phyloP scores from a whole-genome alignment of 2,113 vertebrate species.

The Psittacus erithacus region DNA sequence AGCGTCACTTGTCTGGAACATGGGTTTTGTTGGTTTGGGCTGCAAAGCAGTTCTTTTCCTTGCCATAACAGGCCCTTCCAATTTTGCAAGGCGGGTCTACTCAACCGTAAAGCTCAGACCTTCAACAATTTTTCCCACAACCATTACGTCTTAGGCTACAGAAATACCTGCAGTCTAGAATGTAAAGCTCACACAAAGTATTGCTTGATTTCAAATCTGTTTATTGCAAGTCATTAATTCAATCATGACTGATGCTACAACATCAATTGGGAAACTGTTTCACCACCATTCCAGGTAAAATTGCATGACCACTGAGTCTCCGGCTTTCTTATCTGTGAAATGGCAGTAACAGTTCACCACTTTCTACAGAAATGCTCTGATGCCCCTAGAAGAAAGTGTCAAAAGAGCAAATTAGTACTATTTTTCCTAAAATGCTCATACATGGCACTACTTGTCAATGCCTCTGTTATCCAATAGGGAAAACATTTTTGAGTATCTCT shows the following conservation, averaged over 20 bases:
- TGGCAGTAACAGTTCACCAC: not conserved
- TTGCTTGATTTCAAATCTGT: not conserved
- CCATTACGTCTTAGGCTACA: accelerated
- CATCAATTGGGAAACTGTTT: not conserved
- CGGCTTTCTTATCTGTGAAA: not conserved
- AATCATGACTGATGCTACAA: not conserved
- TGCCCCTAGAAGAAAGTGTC: not conserved
- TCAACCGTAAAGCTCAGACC: not conserved
- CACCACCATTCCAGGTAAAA: not conserved
- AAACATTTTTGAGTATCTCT: slow-evolving; percentile 20
- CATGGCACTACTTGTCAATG: not conserved
- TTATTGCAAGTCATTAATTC: not conserved
- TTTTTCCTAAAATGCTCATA: slow-evolving; percentile 39
- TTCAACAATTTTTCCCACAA: not conserved
- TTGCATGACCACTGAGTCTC: not conserved
- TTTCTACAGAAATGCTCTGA: not conserved
- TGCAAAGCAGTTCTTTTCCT: not conserved
- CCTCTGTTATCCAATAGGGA: not conserved
- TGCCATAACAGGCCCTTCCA: not conserved
- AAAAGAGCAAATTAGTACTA: slow-evolving; percentile 14
- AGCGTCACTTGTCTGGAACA: not conserved
- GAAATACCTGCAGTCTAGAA: not conserved
- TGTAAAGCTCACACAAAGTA: not conserved
- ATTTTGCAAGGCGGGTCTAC: not conserved
- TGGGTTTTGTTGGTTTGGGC: not conserved